Evolutionary conservation across 2,113 vertebrate genomes (phyloP).

Genomic region (Cyanocitta stelleri): DNA sequence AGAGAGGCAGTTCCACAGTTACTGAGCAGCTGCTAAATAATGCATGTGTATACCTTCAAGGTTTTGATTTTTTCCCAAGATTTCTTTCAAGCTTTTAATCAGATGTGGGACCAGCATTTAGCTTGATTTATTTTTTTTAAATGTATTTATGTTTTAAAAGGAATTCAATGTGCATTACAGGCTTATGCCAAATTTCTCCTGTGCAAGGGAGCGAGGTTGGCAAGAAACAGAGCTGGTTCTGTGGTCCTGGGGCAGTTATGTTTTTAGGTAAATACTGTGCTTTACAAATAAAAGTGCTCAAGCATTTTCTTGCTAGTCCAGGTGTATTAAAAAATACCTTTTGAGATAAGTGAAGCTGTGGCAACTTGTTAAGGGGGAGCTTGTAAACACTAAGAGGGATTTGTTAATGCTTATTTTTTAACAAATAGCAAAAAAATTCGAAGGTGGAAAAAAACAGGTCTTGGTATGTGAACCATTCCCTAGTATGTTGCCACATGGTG

Average conservation of each 20-base stretch:
- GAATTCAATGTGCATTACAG: neutral
- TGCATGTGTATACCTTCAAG: neutral
- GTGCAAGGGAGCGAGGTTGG: rapidly evolving
- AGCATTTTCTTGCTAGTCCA: neutral
- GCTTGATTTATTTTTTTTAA: neutral
- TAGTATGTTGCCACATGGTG: constrained; percentile 46
- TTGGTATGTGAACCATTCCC: neutral
- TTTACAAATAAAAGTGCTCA: neutral
- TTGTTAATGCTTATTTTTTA: neutral
- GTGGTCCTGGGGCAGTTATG: neutral
- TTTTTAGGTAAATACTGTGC: neutral
- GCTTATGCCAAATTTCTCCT: neutral
- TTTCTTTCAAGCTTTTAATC: constrained; percentile 9
- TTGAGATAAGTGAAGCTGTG: neutral
- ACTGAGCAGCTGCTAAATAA: constrained; percentile 17
- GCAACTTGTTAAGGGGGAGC: neutral
- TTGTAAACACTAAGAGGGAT: neutral
- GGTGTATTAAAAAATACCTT: neutral
- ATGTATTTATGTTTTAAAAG: neutral
- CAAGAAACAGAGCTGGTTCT: neutral
- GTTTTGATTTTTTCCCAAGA: neutral
- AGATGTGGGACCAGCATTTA: neutral
- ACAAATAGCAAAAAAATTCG: neutral
- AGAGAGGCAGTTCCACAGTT: neutral
- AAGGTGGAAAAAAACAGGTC: neutral